These are phyloP conservation scores for Sebastes taczanowskii DNA, from an alignment of 2,797 vertebrate genomes.

Conservation along the genomic window DNA sequence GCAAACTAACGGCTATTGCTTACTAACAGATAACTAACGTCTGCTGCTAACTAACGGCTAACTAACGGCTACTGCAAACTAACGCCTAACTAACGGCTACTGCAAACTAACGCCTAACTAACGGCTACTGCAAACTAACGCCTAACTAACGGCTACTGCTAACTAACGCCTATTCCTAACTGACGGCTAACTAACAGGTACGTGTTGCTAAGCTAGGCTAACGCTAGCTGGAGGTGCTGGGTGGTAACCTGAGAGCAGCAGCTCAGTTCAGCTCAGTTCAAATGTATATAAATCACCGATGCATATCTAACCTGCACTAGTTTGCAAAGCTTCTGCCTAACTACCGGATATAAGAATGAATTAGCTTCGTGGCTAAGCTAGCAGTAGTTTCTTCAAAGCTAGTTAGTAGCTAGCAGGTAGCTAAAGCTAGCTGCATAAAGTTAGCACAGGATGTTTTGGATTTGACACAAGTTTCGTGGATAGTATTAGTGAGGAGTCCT, in stretches of 20 bases:
- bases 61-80: too few species aligned
- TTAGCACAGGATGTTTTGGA: slow-evolving; percentile 81
- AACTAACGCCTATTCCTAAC: too few species aligned
- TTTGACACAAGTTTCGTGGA: slow-evolving; percentile 70
- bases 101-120: too few species aligned
- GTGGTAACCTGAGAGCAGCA: slow-evolving; percentile 57
- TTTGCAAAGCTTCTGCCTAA: slow-evolving; percentile 13
- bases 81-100: too few species aligned
- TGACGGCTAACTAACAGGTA: slow-evolving; percentile 21
- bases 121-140: too few species aligned
- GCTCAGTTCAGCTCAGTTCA: neutral
- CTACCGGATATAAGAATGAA: slow-evolving; percentile 10
- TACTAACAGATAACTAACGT: too few species aligned
- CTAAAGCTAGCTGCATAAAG: slow-evolving; percentile 45
- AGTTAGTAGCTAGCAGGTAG: slow-evolving; percentile 44
- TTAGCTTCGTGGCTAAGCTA: slow-evolving; percentile 31
- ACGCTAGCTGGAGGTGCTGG: slow-evolving; percentile 36
- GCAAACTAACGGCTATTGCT: too few species aligned
- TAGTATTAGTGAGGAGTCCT: slow-evolving; percentile 14
- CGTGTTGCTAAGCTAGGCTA: slow-evolving; percentile 57
- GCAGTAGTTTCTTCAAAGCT: slow-evolving; percentile 15
- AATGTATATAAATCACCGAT: slow-evolving; percentile 41
- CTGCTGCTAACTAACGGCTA: too few species aligned
- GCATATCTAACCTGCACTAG: slow-evolving; percentile 9
- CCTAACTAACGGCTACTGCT: too few species aligned